A percentile compares a stretch with the other conserved stretches of the same genome.
phyloP scores from a whole-genome alignment of 2,113 vertebrate species.

The Sisor rabdophorus region DNA sequence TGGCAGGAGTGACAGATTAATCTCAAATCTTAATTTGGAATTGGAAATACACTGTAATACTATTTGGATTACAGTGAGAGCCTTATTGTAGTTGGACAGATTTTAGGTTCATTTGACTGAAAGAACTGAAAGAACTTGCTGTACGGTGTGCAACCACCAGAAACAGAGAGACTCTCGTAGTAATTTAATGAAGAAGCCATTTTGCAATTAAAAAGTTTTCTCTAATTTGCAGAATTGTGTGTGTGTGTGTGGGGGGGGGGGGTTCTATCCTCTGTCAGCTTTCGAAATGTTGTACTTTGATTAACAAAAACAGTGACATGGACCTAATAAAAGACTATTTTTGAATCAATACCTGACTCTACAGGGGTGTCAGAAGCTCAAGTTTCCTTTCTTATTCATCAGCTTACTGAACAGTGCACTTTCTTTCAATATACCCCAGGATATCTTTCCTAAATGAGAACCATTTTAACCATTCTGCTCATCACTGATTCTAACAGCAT shows the following conservation, averaged over 20 bases:
- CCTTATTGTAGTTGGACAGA: background rate
- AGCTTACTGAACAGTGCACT: background rate
- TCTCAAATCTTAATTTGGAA: background rate
- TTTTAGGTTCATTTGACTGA: background rate
- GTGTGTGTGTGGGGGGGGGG: too few species aligned
- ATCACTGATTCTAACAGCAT: background rate
- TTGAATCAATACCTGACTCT: background rate
- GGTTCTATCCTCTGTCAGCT: background rate
- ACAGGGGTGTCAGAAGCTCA: background rate
- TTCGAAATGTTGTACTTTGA: background rate
- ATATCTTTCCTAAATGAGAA: background rate
- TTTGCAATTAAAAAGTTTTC: too few species aligned
- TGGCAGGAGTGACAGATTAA: background rate
- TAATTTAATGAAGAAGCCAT: constrained; percentile 16
- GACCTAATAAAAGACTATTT: background rate
- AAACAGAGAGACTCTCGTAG: constrained; percentile 54
- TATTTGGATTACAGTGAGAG: background rate
- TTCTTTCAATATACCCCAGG: background rate
- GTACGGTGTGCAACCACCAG: constrained; percentile 51
- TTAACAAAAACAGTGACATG: too few species aligned
- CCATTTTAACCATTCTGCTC: background rate
- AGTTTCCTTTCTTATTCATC: background rate
- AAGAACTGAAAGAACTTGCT: background rate
- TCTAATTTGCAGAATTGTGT: too few species aligned
- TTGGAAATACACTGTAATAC: background rate